Conservation (phyloP, 37 sponge, comb jelly and placozoan genomes). For the Eunapius fragilis region DNA sequence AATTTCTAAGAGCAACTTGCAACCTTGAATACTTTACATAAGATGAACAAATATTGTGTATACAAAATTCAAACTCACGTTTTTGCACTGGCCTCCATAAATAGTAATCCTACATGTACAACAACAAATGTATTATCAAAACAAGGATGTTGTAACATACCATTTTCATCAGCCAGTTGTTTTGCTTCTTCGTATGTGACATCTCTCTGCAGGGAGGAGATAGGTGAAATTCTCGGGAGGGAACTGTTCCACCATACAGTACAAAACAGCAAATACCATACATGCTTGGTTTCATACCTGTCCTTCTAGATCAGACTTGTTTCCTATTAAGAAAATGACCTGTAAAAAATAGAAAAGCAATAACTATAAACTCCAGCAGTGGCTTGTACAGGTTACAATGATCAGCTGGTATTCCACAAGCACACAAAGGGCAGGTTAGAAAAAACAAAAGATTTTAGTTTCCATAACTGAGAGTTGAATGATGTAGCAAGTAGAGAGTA, state of each 20-base stretch:
- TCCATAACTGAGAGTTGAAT: no score
- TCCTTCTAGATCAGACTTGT: conserved; percentile 97
- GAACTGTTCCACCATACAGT: not conserved
- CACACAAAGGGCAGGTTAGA: no score
- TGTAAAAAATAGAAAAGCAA: conserved; percentile 11
- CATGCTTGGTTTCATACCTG: conserved; percentile 59
- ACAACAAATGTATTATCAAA: not conserved
- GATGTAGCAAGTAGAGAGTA: no score
- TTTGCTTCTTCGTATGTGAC: conserved; percentile 99
- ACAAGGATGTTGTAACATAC: conserved; percentile 33
- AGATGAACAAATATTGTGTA: not conserved
- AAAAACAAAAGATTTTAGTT: no score
- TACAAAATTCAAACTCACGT: conserved; percentile 67
- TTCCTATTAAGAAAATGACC: conserved; percentile 99
- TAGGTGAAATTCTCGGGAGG: not conserved
- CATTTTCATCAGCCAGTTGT: conserved; percentile 98
- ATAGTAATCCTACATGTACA: conserved; percentile 74
- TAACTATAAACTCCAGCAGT: no score
- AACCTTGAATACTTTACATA: no score
- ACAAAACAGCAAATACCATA: not conserved
- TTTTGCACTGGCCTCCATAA: conserved; percentile 97
- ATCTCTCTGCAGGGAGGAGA: conserved; percentile 76
- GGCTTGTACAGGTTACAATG: no score
- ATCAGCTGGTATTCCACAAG: no score
- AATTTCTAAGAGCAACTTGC: no score